Evolutionary conservation across 2,113 vertebrate species (phyloP).

Genomic region (Pholis gunnellus): DNA sequence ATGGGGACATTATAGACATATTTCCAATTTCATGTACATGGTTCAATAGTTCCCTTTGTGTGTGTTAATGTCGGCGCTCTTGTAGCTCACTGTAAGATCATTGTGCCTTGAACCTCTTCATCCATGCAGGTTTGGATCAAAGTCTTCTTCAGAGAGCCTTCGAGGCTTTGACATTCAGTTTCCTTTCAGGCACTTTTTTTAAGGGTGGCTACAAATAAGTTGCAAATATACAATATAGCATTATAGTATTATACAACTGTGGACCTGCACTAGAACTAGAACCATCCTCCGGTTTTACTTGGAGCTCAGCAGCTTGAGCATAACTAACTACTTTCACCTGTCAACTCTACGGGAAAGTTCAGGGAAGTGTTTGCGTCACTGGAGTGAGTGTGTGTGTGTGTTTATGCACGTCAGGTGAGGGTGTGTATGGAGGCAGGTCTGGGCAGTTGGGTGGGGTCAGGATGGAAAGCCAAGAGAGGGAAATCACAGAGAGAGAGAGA

Average conservation of each 20-base stretch:
- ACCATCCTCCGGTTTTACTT: background rate
- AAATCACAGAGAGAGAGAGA: constrained; percentile 23
- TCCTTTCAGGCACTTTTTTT: background rate
- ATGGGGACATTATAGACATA: constrained; percentile 8
- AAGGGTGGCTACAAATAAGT: background rate
- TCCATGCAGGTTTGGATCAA: constrained; percentile 12
- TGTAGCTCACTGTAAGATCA: background rate
- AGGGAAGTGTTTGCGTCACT: constrained; percentile 29
- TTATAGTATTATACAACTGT: background rate
- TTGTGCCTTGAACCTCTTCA: background rate
- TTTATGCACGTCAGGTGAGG: constrained; percentile 56
- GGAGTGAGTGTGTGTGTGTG: background rate
- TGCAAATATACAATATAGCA: background rate
- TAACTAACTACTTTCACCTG: background rate
- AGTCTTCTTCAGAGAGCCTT: background rate
- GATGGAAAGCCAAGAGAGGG: constrained; percentile 29
- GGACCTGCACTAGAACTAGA: background rate
- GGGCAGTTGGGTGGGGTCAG: constrained; percentile 40
- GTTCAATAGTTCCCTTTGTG: constrained; percentile 9
- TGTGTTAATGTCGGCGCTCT: background rate
- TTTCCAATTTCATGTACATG: constrained; percentile 28
- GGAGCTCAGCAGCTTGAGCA: background rate
- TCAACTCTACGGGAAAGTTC: constrained; percentile 7
- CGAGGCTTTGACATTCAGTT: background rate
- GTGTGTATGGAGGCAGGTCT: constrained; percentile 68